A percentile compares a stretch with the other conserved stretches of the same genome.
Evolutionary conservation across 2,113 vertebrate genomes (phyloP).

Genomic region (Bungarus multicinctus): DNA sequence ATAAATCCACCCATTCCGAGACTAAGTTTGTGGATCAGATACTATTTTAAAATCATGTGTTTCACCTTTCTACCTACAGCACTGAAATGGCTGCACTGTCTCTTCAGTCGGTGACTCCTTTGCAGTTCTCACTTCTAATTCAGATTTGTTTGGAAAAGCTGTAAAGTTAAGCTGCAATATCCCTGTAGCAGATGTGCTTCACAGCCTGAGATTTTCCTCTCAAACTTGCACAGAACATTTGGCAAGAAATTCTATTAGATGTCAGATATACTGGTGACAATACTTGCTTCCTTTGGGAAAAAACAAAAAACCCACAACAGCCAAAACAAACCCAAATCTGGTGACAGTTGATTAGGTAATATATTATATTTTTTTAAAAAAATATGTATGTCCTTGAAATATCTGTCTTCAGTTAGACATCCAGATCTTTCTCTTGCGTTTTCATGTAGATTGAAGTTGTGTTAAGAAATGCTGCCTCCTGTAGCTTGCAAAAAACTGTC

Average conservation of each 20-base stretch:
- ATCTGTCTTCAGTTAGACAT: neutral
- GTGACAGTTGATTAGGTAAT: neutral
- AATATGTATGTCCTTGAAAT: neutral
- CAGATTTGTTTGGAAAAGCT: constrained; percentile 23
- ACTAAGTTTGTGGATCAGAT: too few relatives aligned
- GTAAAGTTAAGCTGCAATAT: neutral
- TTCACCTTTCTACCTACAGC: neutral
- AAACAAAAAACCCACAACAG: neutral
- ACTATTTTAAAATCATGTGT: neutral
- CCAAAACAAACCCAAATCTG: neutral
- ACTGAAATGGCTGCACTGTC: neutral
- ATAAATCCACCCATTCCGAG: neutral
- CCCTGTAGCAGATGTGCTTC: constrained; percentile 21
- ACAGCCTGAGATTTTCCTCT: constrained; percentile 34
- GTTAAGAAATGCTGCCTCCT: constrained; percentile 25
- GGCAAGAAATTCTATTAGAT: constrained; percentile 16
- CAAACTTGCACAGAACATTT: neutral
- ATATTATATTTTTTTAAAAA: neutral
- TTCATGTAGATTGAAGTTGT: constrained; percentile 1
- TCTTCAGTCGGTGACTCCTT: neutral
- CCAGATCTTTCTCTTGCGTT: neutral
- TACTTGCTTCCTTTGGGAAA: neutral
- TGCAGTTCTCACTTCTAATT: neutral
- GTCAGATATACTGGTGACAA: constrained; percentile 23
- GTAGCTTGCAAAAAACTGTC: constrained; percentile 1